A percentile compares a stretch with the other conserved stretches of the same genome.
Conservation (phyloP, 2,888 invertebrate species). For the Macrosoma leucophasiata region DNA sequence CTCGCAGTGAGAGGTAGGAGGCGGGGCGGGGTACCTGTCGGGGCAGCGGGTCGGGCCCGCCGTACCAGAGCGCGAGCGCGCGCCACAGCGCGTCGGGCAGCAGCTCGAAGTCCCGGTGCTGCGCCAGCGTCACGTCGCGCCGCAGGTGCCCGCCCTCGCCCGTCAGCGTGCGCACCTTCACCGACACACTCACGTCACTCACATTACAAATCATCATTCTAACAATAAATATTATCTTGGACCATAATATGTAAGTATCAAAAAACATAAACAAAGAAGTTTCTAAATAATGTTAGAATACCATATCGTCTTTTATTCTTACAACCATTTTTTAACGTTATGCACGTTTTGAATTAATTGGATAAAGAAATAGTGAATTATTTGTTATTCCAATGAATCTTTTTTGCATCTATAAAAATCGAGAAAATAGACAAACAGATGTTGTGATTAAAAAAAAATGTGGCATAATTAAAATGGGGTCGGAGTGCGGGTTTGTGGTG, state of each 20-base stretch:
- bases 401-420: no score
- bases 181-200: not conserved
- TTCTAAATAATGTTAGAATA: no score
- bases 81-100: slow-evolving; percentile 92
- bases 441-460: no score
- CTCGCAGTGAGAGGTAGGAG: slow-evolving; percentile 67
- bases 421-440: no score
- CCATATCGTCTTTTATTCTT: no score
- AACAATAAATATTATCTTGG: not conserved
- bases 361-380: no score
- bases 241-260: no score
- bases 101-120: slow-evolving; percentile 89
- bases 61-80: slow-evolving; percentile 90
- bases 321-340: no score
- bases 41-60: slow-evolving; percentile 85
- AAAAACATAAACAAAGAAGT: no score
- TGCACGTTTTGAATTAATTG: no score
- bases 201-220: not conserved
- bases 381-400: no score
- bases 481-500: not conserved
- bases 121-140: slow-evolving; percentile 82
- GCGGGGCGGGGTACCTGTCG: slow-evolving; percentile 75
- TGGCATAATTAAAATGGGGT: not conserved
- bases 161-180: slow-evolving; percentile 81
- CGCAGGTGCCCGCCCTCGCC: slow-evolving; percentile 92